These are phyloP conservation scores for Elanus axillaris DNA, from an alignment of 2,113 vertebrate species.

Conservation along the genomic window DNA sequence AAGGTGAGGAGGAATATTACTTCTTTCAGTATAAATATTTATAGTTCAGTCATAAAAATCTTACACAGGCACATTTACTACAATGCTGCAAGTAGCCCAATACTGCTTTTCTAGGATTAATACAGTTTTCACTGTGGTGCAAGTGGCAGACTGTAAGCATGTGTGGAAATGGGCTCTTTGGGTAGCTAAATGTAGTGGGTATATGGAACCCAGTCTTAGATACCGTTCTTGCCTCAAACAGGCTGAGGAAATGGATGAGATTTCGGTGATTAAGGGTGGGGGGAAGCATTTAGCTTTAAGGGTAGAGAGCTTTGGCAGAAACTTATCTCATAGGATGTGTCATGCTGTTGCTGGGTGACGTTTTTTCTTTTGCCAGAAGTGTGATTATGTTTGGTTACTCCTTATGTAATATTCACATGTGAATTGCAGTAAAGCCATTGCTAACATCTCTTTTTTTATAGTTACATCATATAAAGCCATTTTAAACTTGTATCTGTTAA, in stretches of 20 bases:
- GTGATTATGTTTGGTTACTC: neutral
- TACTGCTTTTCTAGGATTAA: neutral
- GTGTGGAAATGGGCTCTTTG: neutral
- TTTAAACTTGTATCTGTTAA: neutral
- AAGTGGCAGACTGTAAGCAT: neutral
- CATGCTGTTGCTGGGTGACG: slow-evolving; percentile 5
- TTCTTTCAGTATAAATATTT: neutral
- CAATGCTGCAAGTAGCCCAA: neutral
- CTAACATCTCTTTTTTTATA: neutral
- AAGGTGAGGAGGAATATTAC: neutral
- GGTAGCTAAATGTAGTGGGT: neutral
- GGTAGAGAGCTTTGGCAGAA: slow-evolving; percentile 2
- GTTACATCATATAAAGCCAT: neutral
- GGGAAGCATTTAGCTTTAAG: neutral
- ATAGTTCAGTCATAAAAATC: neutral
- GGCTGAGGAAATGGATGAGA: neutral
- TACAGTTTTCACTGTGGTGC: neutral
- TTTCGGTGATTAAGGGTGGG: neutral
- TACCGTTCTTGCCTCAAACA: neutral
- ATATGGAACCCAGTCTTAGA: neutral
- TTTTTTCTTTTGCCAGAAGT: neutral
- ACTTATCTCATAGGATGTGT: neutral
- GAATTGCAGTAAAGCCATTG: neutral
- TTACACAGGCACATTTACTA: neutral
- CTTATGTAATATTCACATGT: neutral